phyloP scores from a whole-genome alignment of 92 coral and sea anemone species.

The Epizoanthus rinbou region DNA sequence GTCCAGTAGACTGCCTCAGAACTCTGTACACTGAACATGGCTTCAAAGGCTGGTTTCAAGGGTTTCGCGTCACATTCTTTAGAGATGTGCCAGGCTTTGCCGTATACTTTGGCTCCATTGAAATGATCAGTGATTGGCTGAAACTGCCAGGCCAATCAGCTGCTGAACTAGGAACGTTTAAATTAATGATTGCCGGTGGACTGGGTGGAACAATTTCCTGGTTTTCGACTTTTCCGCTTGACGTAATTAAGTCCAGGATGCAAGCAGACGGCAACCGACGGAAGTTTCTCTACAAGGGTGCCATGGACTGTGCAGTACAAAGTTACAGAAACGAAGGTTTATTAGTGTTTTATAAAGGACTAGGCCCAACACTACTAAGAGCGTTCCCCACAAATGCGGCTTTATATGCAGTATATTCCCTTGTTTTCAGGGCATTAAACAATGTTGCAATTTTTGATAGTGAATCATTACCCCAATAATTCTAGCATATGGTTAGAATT shows the following conservation, averaged over 20 bases:
- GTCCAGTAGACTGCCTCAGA: conserved; percentile 83
- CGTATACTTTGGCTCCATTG: conserved; percentile 84
- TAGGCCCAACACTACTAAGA: conserved; percentile 80
- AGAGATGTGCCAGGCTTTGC: conserved; percentile 91
- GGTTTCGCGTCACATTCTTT: conserved; percentile 54
- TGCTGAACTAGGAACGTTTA: conserved; percentile 56
- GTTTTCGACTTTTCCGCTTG: conserved; percentile 86
- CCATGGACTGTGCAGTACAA: conserved; percentile 75
- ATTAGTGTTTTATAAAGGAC: conserved; percentile 71
- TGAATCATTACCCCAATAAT: neutral
- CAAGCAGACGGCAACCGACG: conserved; percentile 93
- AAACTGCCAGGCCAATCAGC: conserved; percentile 42
- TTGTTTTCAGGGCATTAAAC: conserved; percentile 41
- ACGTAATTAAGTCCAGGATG: conserved; percentile 87
- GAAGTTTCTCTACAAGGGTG: conserved; percentile 68
- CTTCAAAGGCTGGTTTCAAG: conserved; percentile 77
- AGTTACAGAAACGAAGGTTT: conserved; percentile 82
- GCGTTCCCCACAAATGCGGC: conserved; percentile 93
- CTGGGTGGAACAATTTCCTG: conserved; percentile 87
- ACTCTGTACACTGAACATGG: conserved; percentile 79
- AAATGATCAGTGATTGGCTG: conserved; percentile 64
- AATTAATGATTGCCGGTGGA: conserved; percentile 84
- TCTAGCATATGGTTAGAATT: too few relatives aligned
- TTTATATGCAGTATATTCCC: conserved; percentile 65
- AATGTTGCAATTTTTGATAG: neutral